Conservation (phyloP, 2,797 vertebrate species). For the Phalanger gymnotis region DNA sequence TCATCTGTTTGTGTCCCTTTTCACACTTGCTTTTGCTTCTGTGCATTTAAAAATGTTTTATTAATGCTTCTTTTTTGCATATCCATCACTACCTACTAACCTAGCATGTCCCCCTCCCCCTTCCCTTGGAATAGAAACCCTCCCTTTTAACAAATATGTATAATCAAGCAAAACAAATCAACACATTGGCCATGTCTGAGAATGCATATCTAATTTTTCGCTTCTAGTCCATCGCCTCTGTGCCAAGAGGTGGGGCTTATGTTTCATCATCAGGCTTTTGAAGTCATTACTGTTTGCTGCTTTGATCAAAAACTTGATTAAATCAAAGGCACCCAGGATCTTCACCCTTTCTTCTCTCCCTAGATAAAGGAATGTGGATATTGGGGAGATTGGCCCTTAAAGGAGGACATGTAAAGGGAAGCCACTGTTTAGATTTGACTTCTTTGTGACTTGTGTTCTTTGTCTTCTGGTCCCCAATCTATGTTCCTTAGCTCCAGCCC, state of each 20-base stretch:
- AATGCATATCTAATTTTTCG: background rate
- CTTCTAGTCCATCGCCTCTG: background rate
- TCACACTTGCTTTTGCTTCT: background rate
- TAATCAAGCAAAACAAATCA: background rate
- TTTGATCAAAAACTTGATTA: constrained; percentile 31
- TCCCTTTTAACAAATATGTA: background rate
- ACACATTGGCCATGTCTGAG: background rate
- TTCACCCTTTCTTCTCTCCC: background rate
- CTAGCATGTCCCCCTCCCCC: background rate
- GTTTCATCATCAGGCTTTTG: background rate
- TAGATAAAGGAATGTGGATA: background rate
- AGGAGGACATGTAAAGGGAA: background rate
- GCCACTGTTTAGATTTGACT: background rate
- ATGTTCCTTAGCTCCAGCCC: background rate
- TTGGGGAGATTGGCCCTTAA: background rate
- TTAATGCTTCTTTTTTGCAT: background rate
- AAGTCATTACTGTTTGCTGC: background rate
- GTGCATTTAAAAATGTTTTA: background rate
- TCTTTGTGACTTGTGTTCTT: background rate
- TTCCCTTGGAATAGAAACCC: background rate
- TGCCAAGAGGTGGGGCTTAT: background rate
- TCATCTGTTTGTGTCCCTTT: background rate
- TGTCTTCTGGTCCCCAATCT: background rate
- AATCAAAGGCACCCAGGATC: background rate
- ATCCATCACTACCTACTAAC: background rate